Evolutionary conservation across 2,888 invertebrate genomes (phyloP), one percentile per base, ranked within the genome.

Genomic region (Orthosia incerta): DNA sequence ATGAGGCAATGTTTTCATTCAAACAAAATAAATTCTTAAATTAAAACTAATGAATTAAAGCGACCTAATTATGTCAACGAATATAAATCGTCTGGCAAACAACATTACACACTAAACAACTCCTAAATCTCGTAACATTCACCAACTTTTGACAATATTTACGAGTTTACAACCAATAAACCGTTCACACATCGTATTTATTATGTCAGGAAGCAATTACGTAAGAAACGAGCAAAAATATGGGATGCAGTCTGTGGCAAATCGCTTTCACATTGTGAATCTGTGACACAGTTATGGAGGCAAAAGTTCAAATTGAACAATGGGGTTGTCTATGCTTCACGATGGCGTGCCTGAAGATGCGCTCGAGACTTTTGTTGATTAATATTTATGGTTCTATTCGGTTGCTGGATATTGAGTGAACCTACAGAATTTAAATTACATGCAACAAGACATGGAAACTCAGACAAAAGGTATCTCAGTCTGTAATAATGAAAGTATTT

Each of bases 111-210:
- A 68, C 79, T 83, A 82, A 84, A 86, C 83, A 83, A 76, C 79
- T 83, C 74, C 78, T 80, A 85, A 82, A 80, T 86, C 82, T 81
- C 79, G 79, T 81, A 74, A 84, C 82, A 74, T 83, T 86, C 84
- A 85, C 82, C 78, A 77, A 78, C 71, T 81, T 87, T 85, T 83
- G 79, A 86, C 80, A 72, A 83, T 85, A 88, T 93, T 94, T 93
- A 94, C 88, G 92, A 90, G 87, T 93, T 94, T 93, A 94, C 88
- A 91, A 90, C 83, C 90, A 86, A 90, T 92, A 90, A 93, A 92
- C 90, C 85, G 93, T 94, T 91, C 90, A 89, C 93, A 91, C 91
- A 79, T 91, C 83, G 82, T 88, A 90, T 91, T 92, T 91, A 91
- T 89, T 86, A 63, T 86, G 88, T 87, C 87, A 88, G 91, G 91